These are phyloP conservation scores for Phyto melanocephala DNA, from an alignment of 2,888 invertebrate species.

Conservation along the genomic window DNA sequence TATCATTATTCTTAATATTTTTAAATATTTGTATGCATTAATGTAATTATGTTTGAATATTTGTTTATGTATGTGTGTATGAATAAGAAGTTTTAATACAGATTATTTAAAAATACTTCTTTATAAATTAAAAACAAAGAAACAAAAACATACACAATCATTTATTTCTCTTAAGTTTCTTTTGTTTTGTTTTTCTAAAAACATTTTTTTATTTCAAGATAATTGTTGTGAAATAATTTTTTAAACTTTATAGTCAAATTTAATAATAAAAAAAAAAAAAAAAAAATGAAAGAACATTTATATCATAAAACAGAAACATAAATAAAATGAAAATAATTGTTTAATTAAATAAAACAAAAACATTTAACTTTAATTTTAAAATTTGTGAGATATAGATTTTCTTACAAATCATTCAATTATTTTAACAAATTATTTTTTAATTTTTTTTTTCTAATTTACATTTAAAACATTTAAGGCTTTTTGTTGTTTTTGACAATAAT, in stretches of 20 bases:
- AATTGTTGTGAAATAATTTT: no score
- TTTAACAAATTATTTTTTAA: not conserved
- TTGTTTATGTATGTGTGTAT: constrained; percentile 38
- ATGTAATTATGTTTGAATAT: constrained; percentile 44
- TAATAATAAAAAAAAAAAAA: not conserved
- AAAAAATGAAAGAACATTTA: not conserved
- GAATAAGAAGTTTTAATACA: constrained; percentile 42
- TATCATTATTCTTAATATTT: constrained; percentile 5
- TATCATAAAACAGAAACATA: no score
- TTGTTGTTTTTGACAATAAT: not conserved
- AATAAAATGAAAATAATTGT: not conserved
- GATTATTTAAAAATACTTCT: constrained; percentile 37
- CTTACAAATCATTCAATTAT: not conserved
- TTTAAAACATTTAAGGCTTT: constrained; percentile 53
- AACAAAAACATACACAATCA: no score
- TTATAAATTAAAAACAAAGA: constrained; percentile 32
- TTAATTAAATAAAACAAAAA: not conserved
- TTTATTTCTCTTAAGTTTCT: constrained; percentile 8
- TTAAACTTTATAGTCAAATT: no score
- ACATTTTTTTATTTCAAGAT: constrained; percentile 40
- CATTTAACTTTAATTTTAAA: constrained; percentile 14
- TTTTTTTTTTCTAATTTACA: constrained; percentile 24
- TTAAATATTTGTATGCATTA: no score
- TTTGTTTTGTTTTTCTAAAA: constrained; percentile 8
- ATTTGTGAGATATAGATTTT: constrained; percentile 5